Conservation (phyloP, 35 echinoderm and acorn worm species). For the Lytechinus variegatus region DNA sequence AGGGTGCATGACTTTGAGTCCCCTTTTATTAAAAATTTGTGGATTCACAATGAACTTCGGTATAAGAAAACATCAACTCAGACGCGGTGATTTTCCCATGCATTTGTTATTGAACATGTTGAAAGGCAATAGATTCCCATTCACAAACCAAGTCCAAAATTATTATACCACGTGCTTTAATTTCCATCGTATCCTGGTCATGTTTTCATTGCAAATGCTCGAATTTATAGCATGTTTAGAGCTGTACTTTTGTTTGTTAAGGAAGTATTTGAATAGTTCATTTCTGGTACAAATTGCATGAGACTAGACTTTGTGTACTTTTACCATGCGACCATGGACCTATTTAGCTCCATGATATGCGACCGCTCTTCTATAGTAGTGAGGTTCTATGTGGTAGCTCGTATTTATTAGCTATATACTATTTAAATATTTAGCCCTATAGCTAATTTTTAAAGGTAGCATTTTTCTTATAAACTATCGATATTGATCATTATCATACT, state of each 20-base stretch:
- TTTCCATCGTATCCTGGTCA: neutral
- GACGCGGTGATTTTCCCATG: neutral
- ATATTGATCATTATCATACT: too few species aligned
- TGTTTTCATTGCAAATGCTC: neutral
- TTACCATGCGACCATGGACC: neutral
- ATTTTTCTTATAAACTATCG: too few species aligned
- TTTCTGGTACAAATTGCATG: neutral
- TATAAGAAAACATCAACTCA: neutral
- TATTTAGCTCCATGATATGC: too few species aligned
- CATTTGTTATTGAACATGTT: neutral
- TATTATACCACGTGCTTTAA: neutral
- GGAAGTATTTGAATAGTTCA: neutral
- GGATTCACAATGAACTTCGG: too few species aligned
- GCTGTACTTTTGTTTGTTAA: neutral
- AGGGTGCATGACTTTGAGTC: too few species aligned
- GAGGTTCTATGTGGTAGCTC: too few species aligned
- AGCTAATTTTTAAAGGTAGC: too few species aligned
- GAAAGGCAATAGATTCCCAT: neutral
- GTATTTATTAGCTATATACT: too few species aligned
- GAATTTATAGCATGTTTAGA: neutral
- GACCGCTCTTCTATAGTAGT: too few species aligned
- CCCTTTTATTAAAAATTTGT: too few species aligned
- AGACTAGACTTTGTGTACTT: neutral
- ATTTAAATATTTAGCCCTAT: too few species aligned
- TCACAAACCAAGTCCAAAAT: neutral